Percentiles rank a stretch among this genome's conserved stretches.
These are phyloP conservation scores for Sylvilagus floridanus DNA, from an alignment of 2,797 vertebrate species.

Conservation along the genomic window DNA sequence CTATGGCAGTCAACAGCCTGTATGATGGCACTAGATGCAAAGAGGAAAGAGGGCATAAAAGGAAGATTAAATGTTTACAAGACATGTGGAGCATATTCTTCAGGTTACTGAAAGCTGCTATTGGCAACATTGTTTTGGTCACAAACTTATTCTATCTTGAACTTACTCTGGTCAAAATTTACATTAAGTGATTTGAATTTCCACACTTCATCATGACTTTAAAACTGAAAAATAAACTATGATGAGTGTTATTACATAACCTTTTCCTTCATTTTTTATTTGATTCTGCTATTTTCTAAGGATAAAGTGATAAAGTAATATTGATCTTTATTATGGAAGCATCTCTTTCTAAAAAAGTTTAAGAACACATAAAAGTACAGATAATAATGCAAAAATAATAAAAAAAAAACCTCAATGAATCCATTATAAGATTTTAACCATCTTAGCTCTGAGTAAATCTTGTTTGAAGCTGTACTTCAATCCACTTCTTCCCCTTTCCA, in stretches of 20 bases:
- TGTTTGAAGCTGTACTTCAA: not conserved
- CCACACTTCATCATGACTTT: too few relatives aligned
- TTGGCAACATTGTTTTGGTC: not conserved
- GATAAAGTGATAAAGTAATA: not conserved
- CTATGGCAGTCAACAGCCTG: not conserved
- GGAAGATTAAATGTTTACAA: not conserved
- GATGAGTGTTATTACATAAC: not conserved
- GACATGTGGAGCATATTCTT: not conserved
- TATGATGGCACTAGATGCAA: not conserved
- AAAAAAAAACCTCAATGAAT: not conserved
- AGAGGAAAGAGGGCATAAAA: not conserved
- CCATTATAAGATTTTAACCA: not conserved
- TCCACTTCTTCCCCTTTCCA: not conserved
- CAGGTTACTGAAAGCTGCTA: not conserved
- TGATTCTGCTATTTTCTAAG: not conserved
- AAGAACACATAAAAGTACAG: not conserved
- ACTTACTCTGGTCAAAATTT: not conserved
- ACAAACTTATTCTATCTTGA: not conserved
- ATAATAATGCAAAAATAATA: not conserved
- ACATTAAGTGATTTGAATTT: too few relatives aligned
- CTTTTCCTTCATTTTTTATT: not conserved
- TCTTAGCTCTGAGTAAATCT: not conserved
- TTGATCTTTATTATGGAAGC: not conserved
- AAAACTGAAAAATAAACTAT: not conserved
- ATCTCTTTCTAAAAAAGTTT: not conserved